Evolutionary conservation across 2,113 vertebrate genomes (phyloP).

Genomic region (Prinia subflava): DNA sequence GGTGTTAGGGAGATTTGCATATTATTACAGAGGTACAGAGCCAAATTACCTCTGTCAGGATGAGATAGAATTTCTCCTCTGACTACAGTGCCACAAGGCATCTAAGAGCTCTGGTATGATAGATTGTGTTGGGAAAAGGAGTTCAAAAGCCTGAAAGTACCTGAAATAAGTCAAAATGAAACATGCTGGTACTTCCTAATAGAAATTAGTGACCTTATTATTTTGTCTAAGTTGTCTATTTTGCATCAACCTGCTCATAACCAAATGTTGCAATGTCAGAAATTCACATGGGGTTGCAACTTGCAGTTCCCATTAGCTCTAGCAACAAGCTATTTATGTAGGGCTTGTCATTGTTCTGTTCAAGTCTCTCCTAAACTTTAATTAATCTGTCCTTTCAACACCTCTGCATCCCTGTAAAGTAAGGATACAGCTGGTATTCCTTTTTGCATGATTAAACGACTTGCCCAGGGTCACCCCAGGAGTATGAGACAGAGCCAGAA

Average conservation of each 20-base stretch:
- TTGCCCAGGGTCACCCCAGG: conserved; percentile 39
- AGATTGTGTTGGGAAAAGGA: neutral
- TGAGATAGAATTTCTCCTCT: neutral
- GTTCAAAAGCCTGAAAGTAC: neutral
- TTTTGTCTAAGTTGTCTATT: neutral
- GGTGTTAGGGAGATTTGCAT: conserved; percentile 16
- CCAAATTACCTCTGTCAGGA: conserved; percentile 46
- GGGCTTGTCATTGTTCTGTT: conserved; percentile 16
- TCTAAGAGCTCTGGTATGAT: neutral
- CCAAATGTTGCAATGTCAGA: neutral
- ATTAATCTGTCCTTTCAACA: conserved; percentile 56
- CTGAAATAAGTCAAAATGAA: neutral
- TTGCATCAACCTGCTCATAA: neutral
- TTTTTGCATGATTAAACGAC: conserved; percentile 55
- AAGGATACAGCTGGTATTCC: conserved; percentile 39
- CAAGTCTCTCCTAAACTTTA: conserved; percentile 9
- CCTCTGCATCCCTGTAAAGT: conserved; percentile 18
- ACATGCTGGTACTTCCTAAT: neutral
- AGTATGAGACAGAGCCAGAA: conserved; percentile 31
- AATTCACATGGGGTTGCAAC: neutral
- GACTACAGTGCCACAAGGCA: neutral
- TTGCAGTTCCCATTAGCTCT: conserved; percentile 2
- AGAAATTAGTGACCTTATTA: neutral
- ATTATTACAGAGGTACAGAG: neutral
- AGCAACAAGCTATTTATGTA: conserved; percentile 19